A percentile compares a stretch with the other conserved stretches of the same genome.
Conservation (phyloP, 2,888 invertebrate genomes). For the Chorisops tibialis region DNA sequence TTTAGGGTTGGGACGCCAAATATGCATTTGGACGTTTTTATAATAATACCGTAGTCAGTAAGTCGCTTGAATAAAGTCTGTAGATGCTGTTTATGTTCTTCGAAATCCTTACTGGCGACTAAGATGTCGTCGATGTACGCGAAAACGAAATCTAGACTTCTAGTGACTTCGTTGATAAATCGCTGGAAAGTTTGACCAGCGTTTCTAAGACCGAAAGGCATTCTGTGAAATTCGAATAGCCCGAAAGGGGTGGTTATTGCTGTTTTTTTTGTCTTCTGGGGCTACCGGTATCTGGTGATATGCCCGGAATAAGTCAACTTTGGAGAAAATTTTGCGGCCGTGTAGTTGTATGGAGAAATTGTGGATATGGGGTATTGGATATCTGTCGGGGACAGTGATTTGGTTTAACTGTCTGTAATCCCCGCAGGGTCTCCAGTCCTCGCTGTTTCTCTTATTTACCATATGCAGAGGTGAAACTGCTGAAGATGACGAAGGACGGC, state of each 20-base stretch:
- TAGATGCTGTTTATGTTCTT: constrained; percentile 33
- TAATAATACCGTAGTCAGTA: not conserved
- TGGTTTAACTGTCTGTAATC: constrained; percentile 27
- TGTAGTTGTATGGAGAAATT: not conserved
- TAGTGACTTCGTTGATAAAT: constrained; percentile 14
- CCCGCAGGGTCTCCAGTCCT: constrained; percentile 39
- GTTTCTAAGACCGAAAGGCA: constrained; percentile 42
- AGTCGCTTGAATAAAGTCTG: not conserved
- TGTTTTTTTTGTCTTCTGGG: not conserved
- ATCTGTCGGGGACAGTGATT: not conserved
- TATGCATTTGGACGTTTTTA: constrained; percentile 16
- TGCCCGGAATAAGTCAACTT: constrained; percentile 16
- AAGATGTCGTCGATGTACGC: constrained; percentile 36
- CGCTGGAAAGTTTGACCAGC: constrained; percentile 23
- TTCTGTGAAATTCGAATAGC: constrained; percentile 39
- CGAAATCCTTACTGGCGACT: constrained; percentile 30
- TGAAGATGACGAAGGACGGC: constrained; percentile 12
- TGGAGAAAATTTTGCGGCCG: not conserved
- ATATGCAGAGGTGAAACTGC: constrained; percentile 25
- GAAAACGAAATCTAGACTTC: constrained; percentile 26
- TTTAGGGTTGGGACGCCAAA: constrained; percentile 9
- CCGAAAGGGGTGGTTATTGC: constrained; percentile 15
- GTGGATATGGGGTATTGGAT: constrained; percentile 10
- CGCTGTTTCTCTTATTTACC: constrained; percentile 25
- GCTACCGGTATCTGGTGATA: constrained; percentile 14